Conservation (phyloP, 2,113 vertebrate genomes). For the Nothobranchius kuhntae region DNA sequence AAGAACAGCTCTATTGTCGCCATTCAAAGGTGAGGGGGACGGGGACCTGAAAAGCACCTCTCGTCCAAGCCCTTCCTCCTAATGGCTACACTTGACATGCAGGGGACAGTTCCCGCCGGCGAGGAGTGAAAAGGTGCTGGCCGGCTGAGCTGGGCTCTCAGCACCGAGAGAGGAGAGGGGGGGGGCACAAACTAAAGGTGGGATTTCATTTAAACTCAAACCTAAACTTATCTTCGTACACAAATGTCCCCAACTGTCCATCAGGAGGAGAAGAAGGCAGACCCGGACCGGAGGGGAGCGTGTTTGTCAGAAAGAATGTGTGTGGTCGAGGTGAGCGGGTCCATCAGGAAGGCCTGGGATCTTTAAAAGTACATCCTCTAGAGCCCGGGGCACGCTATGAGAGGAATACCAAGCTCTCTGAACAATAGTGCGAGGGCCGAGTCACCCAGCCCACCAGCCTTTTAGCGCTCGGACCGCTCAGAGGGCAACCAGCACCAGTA, state of each 20-base stretch:
- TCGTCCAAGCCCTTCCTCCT: conserved; percentile 72
- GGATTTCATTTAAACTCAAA: conserved; percentile 18
- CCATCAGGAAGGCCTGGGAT: conserved; percentile 62
- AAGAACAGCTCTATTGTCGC: conserved; percentile 73
- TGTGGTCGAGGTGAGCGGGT: conserved; percentile 55
- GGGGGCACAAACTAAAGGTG: conserved; percentile 28
- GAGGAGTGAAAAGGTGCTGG: conserved; percentile 75
- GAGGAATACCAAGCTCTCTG: conserved; percentile 82
- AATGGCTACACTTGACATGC: conserved; percentile 78
- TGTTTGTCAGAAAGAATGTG: conserved; percentile 38
- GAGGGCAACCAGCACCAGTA: conserved; percentile 53
- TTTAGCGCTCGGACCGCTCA: conserved; percentile 63
- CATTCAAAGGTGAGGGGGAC: conserved; percentile 76
- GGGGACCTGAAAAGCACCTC: conserved; percentile 74
- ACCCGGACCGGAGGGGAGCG: conserved; percentile 15
- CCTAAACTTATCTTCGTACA: no score
- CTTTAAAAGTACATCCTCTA: conserved; percentile 73
- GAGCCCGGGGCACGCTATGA: conserved; percentile 74
- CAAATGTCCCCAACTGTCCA: background rate
- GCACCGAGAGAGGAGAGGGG: conserved; percentile 50
- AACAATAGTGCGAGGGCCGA: conserved; percentile 79
- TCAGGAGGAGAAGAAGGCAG: conserved; percentile 12
- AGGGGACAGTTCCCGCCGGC: conserved; percentile 69
- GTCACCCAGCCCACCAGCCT: conserved; percentile 73
- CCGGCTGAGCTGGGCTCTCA: conserved; percentile 69